A percentile compares a stretch with the other conserved stretches of the same genome.
Evolutionary conservation across 2,888 invertebrate species (phyloP).

Genomic region (Barypeithes pellucidus): DNA sequence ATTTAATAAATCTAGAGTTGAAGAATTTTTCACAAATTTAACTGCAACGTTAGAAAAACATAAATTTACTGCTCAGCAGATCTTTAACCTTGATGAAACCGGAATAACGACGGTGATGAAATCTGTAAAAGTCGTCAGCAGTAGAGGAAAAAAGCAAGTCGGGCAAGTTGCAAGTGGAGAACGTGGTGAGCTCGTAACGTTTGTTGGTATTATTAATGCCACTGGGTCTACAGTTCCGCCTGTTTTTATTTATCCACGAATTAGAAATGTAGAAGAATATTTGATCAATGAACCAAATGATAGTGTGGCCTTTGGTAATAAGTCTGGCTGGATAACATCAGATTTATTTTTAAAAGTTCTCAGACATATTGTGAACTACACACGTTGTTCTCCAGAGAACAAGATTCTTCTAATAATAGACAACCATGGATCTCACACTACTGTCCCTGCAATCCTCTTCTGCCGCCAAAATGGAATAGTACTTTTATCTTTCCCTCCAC

Average conservation of each 20-base stretch:
- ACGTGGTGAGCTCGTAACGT: conserved; percentile 51
- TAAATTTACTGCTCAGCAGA: conserved; percentile 13
- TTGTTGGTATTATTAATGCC: conserved; percentile 53
- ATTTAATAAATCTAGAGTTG: conserved; percentile 37
- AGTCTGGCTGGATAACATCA: conserved; percentile 54
- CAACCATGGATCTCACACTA: conserved; percentile 46
- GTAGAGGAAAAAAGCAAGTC: conserved; percentile 47
- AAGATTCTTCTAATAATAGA: conserved; percentile 40
- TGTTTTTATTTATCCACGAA: conserved; percentile 51
- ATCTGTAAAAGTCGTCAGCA: conserved; percentile 36
- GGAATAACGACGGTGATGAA: conserved; percentile 49
- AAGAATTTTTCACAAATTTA: conserved; percentile 45
- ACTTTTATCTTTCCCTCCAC: conserved; percentile 4
- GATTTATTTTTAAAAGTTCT: conserved; percentile 47
- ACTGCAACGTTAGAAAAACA: conserved; percentile 14
- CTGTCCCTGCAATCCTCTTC: conserved; percentile 53
- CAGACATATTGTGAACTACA: conserved; percentile 41
- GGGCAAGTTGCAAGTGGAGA: conserved; percentile 46
- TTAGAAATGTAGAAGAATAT: conserved; percentile 46
- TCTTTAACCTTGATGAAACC: conserved; percentile 45
- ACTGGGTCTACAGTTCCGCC: conserved; percentile 52
- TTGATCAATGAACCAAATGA: conserved; percentile 50
- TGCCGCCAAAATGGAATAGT: conserved; percentile 48
- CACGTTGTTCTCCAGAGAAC: conserved; percentile 27
- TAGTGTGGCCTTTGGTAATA: conserved; percentile 41